Percentiles rank a stretch among this genome's conserved stretches.
Conservation (phyloP, 2,888 invertebrate genomes). For the Athetis lepigone region DNA sequence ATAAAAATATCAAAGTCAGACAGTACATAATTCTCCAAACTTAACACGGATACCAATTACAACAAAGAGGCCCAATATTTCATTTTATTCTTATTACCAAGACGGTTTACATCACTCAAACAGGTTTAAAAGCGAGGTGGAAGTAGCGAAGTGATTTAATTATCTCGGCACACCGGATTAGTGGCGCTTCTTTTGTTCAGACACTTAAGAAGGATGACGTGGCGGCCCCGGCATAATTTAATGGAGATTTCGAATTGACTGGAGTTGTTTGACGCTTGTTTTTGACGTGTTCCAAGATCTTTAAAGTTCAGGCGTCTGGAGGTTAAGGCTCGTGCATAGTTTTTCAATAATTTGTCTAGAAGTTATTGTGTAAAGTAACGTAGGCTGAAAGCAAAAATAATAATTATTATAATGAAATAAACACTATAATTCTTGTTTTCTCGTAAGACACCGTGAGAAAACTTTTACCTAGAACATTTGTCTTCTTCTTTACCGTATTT, state of each 20-base stretch:
- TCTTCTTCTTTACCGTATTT: too few relatives aligned
- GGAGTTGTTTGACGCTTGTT: conserved; percentile 40
- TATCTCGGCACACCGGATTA: conserved; percentile 72
- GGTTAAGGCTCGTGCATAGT: background rate
- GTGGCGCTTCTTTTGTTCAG: conserved; percentile 68
- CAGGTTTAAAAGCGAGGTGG: conserved; percentile 50
- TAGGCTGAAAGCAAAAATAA: too few relatives aligned
- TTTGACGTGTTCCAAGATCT: background rate
- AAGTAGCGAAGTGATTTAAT: conserved; percentile 72
- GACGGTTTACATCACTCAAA: conserved; percentile 56
- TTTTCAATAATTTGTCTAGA: too few relatives aligned
- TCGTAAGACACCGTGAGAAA: too few relatives aligned
- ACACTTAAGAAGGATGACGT: conserved; percentile 64
- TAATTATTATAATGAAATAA: too few relatives aligned
- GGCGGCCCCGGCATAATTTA: conserved; percentile 60
- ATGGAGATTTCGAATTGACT: conserved; percentile 47
- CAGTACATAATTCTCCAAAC: background rate
- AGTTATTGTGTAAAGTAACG: too few relatives aligned
- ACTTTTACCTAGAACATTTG: too few relatives aligned
- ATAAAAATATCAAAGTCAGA: background rate
- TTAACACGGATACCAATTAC: background rate
- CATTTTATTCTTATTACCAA: conserved; percentile 50
- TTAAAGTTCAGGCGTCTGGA: background rate
- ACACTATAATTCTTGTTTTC: too few relatives aligned
- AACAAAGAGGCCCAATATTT: conserved; percentile 30